phyloP scores from a whole-genome alignment of 2,888 invertebrate genomes.

The Hyles lineata region DNA sequence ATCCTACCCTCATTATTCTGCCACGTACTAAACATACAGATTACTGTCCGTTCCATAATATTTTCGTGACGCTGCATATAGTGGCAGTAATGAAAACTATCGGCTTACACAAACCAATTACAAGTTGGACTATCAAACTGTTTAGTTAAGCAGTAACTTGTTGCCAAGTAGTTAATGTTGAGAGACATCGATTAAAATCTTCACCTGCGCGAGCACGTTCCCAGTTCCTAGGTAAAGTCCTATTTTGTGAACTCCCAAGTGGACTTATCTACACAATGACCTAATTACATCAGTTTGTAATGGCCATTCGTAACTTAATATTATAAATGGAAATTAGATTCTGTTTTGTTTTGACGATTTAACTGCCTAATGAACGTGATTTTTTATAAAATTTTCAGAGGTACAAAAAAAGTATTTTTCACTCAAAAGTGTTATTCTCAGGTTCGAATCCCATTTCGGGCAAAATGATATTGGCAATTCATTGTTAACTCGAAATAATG shows the following conservation, averaged over 20 bases:
- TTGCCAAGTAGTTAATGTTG: conserved; percentile 5
- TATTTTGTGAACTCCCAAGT: not conserved
- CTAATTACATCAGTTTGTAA: not conserved
- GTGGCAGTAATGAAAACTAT: conserved; percentile 7
- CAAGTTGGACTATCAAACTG: conserved; percentile 16
- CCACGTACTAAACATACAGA: no score
- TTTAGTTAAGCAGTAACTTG: conserved; percentile 15
- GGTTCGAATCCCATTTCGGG: no score
- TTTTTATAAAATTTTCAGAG: no score
- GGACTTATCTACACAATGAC: not conserved
- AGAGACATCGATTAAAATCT: conserved; percentile 16
- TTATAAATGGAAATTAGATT: no score
- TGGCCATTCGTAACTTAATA: not conserved
- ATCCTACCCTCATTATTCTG: no score
- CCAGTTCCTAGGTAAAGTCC: not conserved
- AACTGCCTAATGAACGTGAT: no score
- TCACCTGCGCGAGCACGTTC: not conserved
- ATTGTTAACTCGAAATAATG: no score
- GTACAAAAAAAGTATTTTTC: no score
- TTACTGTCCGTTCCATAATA: not conserved
- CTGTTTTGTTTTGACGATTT: no score
- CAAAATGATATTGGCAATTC: no score
- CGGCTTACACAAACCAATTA: conserved; percentile 21
- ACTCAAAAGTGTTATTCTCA: no score
- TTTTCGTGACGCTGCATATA: not conserved